Conservation (phyloP, 2,113 vertebrate genomes). For the Haplotaxodon microlepis region DNA sequence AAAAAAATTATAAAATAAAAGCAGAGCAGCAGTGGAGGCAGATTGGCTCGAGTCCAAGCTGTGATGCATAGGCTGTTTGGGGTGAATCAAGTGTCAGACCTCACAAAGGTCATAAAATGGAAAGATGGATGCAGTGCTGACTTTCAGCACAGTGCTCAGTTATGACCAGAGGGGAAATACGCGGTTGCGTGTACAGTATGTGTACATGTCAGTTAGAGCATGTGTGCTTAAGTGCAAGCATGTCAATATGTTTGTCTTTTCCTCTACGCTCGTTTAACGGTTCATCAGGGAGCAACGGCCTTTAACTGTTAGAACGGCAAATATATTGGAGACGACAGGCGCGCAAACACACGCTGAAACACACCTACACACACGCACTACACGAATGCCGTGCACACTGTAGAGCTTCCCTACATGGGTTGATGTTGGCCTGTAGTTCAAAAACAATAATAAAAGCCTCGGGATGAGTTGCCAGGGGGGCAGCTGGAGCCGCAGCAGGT, state of each 20-base stretch:
- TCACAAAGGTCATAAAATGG: slow-evolving; percentile 28
- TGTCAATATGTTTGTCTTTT: slow-evolving; percentile 34
- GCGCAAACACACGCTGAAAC: background rate
- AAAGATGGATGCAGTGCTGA: slow-evolving; percentile 28
- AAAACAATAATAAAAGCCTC: slow-evolving; percentile 52
- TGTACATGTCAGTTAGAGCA: background rate
- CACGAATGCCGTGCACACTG: background rate
- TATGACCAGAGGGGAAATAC: background rate
- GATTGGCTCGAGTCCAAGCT: slow-evolving; percentile 17
- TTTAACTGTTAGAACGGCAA: background rate
- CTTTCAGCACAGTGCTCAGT: background rate
- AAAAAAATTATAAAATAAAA: background rate
- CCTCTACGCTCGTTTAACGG: slow-evolving; percentile 16
- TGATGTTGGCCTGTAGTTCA: slow-evolving; percentile 32
- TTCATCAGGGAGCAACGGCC: slow-evolving; percentile 7
- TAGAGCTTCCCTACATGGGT: background rate
- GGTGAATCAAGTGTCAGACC: background rate
- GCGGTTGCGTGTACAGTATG: background rate
- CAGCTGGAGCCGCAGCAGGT: slow-evolving; percentile 43
- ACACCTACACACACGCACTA: background rate
- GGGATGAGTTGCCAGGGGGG: slow-evolving; percentile 42
- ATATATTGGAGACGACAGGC: slow-evolving; percentile 1
- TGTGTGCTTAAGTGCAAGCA: background rate
- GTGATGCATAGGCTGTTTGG: slow-evolving; percentile 40
- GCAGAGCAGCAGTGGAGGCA: background rate